Percentiles rank a stretch among this genome's conserved stretches.
Evolutionary conservation across 2,113 vertebrate species (phyloP).

Genomic region (Harpagus bidentatus): DNA sequence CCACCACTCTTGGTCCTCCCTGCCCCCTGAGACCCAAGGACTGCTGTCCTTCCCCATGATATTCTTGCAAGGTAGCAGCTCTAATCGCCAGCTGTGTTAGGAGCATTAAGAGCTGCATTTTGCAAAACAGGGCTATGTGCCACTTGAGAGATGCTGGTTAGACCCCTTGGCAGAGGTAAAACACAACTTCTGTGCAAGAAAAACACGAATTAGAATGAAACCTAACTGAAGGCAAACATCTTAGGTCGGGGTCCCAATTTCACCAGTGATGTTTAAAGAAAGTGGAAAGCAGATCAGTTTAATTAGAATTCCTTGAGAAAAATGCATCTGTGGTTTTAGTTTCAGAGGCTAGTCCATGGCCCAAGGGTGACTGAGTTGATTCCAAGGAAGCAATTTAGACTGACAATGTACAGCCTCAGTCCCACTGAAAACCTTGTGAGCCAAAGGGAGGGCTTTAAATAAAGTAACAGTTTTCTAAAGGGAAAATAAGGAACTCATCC

Average conservation of each 20-base stretch:
- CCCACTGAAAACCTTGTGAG: background rate
- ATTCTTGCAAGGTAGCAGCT: background rate
- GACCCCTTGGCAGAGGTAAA: background rate
- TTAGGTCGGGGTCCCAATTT: background rate
- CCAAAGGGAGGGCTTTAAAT: background rate
- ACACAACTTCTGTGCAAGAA: background rate
- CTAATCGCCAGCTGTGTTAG: fast-evolving
- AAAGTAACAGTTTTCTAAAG: background rate
- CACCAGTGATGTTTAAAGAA: background rate
- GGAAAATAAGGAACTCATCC: background rate
- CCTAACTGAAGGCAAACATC: background rate
- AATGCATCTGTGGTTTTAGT: background rate
- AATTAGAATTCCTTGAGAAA: background rate
- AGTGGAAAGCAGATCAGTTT: background rate
- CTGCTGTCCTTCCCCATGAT: background rate
- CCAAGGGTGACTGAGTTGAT: background rate
- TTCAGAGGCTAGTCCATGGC: background rate
- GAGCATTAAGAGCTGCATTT: background rate
- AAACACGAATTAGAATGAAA: background rate
- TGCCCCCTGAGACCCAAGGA: background rate
- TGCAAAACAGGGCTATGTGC: background rate
- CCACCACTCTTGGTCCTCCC: background rate
- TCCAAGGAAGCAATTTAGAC: background rate
- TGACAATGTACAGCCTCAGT: background rate
- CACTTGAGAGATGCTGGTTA: background rate